Base-by-base conservation (phyloP, 1,140 invertebrate species). In the Berghia stephanieae region DNA sequence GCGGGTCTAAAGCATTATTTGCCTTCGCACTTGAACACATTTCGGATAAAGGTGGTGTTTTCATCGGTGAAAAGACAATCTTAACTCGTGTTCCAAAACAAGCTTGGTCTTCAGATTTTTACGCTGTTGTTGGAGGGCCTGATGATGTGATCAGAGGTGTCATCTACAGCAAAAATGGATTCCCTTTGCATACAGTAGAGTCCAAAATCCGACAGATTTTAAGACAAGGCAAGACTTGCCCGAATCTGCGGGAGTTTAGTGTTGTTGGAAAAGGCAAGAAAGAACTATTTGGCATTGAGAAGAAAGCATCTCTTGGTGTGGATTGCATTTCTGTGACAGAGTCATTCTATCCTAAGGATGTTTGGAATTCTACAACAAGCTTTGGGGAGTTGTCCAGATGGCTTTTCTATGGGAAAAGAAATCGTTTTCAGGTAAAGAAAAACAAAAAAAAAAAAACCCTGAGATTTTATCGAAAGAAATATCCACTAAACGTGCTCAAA, bases 321-420 rank as follows among this genome's bases (percentile, higher is more conserved):
- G 34, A 38, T 16, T 74, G 71, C 42, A 13, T 79, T 49, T 6
- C 42, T 40, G 40, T 77, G 2, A 55, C 46, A 18, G 3, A 18
- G 5, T 21, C 40, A 55, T 10, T 78, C 36, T 43, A 27, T 27
- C 77, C 77, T 0, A 72, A 71, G 34, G 70, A 78, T 46, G 42
- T 78, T 21, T 66, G 70, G 77, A 21, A 40, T 5, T 21, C 36
- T 34, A 52, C 40, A 27, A 34, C 71, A 1, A 60, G 57, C 8
- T 78, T 78, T 27, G 69, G 5, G 1, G 52, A 72, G 60, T 27
- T 78, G 13, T 21, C 77, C 4, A 52, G 77, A 10, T 66, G 46
- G 67, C 18, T 78, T 13, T 71, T 42, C 43, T 78, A 78, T 57
- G 70, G 69, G 31, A 70, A 77, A 16, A 44, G 43, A 27, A 13